phyloP scores from a whole-genome alignment of 2,113 vertebrate genomes.

The Malurus elegans region DNA sequence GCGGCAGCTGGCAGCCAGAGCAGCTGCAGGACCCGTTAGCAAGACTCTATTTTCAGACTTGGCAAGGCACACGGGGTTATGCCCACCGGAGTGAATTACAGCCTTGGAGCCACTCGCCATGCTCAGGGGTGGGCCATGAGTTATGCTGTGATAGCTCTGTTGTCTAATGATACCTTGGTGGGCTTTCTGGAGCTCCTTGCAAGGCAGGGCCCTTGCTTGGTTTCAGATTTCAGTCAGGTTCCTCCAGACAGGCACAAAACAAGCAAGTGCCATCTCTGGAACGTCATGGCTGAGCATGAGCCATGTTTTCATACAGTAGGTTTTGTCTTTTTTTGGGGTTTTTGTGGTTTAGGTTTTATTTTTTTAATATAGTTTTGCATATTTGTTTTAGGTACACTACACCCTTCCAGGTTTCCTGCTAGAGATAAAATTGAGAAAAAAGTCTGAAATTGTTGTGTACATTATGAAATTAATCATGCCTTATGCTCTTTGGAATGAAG shows the following conservation, averaged over 20 bases:
- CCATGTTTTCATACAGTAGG: background rate
- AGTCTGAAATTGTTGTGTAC: background rate
- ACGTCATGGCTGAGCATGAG: background rate
- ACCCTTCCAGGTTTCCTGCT: background rate
- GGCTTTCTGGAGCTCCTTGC: background rate
- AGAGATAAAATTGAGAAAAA: background rate
- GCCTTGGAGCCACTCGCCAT: background rate
- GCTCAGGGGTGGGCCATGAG: background rate
- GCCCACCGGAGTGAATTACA: background rate
- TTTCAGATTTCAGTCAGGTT: background rate
- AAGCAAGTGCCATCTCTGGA: background rate
- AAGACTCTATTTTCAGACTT: background rate
- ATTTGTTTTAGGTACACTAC: background rate
- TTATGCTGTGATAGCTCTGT: background rate
- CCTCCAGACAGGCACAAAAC: background rate
- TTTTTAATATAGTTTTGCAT: background rate
- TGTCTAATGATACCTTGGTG: background rate
- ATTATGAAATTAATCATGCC: too few species aligned
- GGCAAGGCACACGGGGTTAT: background rate
- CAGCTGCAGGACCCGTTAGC: background rate
- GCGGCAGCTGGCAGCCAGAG: fast-evolving
- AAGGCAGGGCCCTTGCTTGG: background rate
- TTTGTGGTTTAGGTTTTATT: background rate
- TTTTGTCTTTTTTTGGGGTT: background rate
- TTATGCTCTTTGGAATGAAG: background rate